Evolutionary conservation across 2,888 invertebrate species (phyloP).

Genomic region (Antheraea assamensis): DNA sequence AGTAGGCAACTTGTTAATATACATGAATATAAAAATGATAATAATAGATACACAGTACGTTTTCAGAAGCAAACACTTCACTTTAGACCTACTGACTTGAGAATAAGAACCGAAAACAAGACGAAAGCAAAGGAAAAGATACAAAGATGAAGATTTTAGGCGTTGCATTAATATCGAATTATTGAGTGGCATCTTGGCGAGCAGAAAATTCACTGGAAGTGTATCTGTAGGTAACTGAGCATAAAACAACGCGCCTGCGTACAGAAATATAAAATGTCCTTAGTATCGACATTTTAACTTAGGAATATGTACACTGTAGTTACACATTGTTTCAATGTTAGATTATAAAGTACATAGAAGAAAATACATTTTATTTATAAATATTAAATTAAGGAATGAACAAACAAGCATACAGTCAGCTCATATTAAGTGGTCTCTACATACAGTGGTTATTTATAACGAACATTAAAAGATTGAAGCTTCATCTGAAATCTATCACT

Average conservation of each 20-base stretch:
- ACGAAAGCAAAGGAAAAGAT: constrained; percentile 14
- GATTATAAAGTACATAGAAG: no score
- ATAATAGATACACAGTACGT: constrained; percentile 7
- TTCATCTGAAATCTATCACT: no score
- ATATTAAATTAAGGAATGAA: no score
- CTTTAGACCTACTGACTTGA: constrained; percentile 13
- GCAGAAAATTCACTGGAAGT: background rate
- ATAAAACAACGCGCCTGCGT: background rate
- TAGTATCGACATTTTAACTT: background rate
- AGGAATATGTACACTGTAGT: background rate
- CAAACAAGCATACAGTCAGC: no score
- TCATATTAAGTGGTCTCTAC: no score
- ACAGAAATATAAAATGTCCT: background rate
- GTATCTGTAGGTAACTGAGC: background rate
- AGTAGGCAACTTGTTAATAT: background rate
- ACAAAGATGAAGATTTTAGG: background rate
- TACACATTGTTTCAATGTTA: background rate
- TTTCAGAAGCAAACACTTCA: background rate
- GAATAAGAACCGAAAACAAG: constrained; percentile 17
- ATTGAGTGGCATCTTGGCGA: background rate
- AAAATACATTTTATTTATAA: no score
- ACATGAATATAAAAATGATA: constrained; percentile 19
- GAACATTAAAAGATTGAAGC: no score
- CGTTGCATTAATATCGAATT: background rate
- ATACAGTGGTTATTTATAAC: no score